These are phyloP conservation scores for Marasmarcha lunaedactyla DNA, from an alignment of 2,888 invertebrate species.

Conservation along the genomic window DNA sequence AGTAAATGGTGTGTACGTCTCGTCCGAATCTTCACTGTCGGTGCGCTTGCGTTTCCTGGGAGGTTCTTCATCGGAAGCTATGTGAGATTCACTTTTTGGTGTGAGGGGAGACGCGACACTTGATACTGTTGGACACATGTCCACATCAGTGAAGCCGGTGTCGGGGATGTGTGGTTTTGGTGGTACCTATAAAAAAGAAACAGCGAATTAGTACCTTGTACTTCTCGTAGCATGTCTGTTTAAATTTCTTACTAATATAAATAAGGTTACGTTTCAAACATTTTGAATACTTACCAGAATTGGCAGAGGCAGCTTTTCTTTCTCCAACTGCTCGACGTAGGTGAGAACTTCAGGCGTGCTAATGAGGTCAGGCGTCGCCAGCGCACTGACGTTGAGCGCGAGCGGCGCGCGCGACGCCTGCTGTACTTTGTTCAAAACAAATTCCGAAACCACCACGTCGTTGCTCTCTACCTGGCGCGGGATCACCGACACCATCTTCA, in stretches of 20 bases:
- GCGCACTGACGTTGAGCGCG: conserved; percentile 37
- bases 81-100: conserved; percentile 50
- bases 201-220: too few relatives aligned
- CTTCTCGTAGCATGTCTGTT: too few relatives aligned
- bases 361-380: conserved; percentile 31
- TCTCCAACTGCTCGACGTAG: conserved; percentile 56
- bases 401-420: conserved; percentile 24
- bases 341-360: conserved; percentile 60
- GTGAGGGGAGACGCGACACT: conserved; percentile 43
- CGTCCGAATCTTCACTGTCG: conserved; percentile 57
- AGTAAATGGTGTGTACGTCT: conserved; percentile 45
- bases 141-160: conserved; percentile 12
- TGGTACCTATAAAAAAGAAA: conserved; percentile 21
- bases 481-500: conserved; percentile 41
- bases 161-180: conserved; percentile 23
- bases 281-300: conserved; percentile 32
- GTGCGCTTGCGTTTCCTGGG: conserved; percentile 33
- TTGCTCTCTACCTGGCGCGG: conserved; percentile 50
- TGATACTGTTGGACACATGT: conserved; percentile 21
- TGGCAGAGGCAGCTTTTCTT: conserved; percentile 34
- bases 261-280: too few relatives aligned
- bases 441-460: conserved; percentile 39
- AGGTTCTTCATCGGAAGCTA: conserved; percentile 50
- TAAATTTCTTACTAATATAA: too few relatives aligned
- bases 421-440: conserved; percentile 25